Evolutionary conservation across 2,888 invertebrate species (phyloP), one percentile per base, ranked within the genome.

Genomic region (Meloe dianella): DNA sequence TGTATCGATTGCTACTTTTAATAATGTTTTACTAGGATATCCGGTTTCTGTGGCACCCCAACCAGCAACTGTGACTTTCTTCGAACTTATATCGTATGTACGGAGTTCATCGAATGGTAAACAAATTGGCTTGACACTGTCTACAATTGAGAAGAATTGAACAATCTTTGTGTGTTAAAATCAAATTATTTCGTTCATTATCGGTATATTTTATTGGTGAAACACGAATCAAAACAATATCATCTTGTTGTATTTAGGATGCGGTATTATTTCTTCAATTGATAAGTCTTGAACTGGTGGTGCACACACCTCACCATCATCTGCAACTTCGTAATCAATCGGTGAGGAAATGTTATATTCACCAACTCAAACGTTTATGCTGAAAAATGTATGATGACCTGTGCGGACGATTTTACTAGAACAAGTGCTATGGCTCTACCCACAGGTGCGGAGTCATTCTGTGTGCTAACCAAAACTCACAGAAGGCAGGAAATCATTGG

Each of bases 51-150:
- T 54, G 5, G 54, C 24, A 54, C 92, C 92, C 92, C 92, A 93
- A 0, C 92, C 93, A 14, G 91, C 90, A 1, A 91, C 90, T 47
- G 87, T 86, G 74, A 89, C 87, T 72, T 85, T 83, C 71, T 81
- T 70, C 54, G 64, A 70, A 12, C 70, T 65, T 27, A 75, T 59
- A 59, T 73, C 64, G 20, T 64, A 61, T 29, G 71, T 70, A 20
- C 72, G 64, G 20, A 69, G 24, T 27, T 81, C 82, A 61, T 73
- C 71, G 41, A 80, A 75, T 2, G 87, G 87, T 62, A 87, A 68
- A 69, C 87, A 87, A 71, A 87, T 82, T 0, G 86, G 84, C 64
- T 79, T 80, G 5, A 84, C 83, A 63, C 78, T 85, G 22, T 73
- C 78, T 77, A 84, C 59, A 81, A 80, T 51, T 14, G 32, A 17